Evolutionary conservation across 2,113 vertebrate genomes (phyloP).

Genomic region (Gambusia holbrooki): DNA sequence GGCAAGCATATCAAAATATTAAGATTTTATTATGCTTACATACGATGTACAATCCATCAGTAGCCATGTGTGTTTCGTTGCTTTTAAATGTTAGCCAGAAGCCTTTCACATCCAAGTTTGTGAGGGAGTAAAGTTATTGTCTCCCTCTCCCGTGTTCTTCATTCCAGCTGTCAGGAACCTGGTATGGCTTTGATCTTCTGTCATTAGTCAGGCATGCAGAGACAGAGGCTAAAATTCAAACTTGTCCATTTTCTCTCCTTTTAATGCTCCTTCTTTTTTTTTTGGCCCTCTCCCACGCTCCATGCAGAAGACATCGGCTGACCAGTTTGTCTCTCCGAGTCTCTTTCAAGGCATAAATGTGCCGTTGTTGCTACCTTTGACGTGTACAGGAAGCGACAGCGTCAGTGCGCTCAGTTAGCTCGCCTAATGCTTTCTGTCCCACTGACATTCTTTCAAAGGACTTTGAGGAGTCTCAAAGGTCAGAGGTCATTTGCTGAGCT

Average conservation of each 20-base stretch:
- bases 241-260: constrained; percentile 41
- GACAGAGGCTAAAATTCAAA: constrained; percentile 56
- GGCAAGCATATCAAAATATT: background rate
- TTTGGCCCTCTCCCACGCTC: constrained; percentile 63
- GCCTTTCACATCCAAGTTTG: constrained; percentile 4
- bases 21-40: background rate
- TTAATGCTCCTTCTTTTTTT: constrained; percentile 26
- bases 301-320: constrained; percentile 52
- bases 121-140: constrained; percentile 34
- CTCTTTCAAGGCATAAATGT: constrained; percentile 58
- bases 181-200: constrained; percentile 70
- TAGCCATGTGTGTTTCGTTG: background rate
- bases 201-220: constrained; percentile 80
- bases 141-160: constrained; percentile 27
- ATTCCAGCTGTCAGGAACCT: constrained; percentile 67
- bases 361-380: constrained; percentile 45
- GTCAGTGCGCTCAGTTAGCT: constrained; percentile 23
- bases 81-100: background rate
- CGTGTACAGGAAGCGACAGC: constrained; percentile 49
- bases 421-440: background rate
- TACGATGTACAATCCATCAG: background rate
- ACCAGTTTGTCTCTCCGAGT: constrained; percentile 70
- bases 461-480: background rate
- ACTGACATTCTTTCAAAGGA: constrained; percentile 9
- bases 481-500: constrained; percentile 25